Base-by-base conservation (phyloP, 92 coral and sea anemone species). In the Scolanthus callimorphus region DNA sequence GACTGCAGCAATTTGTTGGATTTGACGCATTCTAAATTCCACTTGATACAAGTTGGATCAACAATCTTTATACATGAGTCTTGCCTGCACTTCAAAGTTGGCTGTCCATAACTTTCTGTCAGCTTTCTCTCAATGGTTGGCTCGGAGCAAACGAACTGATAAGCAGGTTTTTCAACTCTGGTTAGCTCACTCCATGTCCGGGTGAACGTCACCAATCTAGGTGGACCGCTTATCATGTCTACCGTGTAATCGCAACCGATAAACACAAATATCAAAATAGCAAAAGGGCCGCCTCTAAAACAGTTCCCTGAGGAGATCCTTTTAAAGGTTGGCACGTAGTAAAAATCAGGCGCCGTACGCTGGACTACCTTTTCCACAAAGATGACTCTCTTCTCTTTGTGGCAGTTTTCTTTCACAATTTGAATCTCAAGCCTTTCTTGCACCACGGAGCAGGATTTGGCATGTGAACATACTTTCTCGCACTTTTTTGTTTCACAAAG, bases 341-440 rank as follows among this genome's bases (percentile, higher is more conserved):
- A 34, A 34, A 34, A 34, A 15, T 34, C 43, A 6, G 43, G 43
- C 52, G 11, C 70, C 30, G 4, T 41, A 17, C 23, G 31, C 45
- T n/a, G 65, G 67, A 39, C 44, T 47, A 49, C 57, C 74, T 27
- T 38, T 41, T 73, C 39, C 44, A 38, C 72, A 59, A 51, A 20
- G 60, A 2, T 20, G 49, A 20, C 52, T 65, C 51, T 69, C 82
- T 30, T 48, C 78, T 8, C 60, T 63, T 19, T 55, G 37, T 52
- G 60, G 67, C 20, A 49, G 25, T 34, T 34, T 34, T 34, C 43
- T 15, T 34, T 34, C 9, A 15, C 15, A 15, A 34, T 15, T 6
- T 34, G 6, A 6, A 34, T 34, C 43, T 6, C 43, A 6, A 34
- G 43, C 15, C 15, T 34, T 34, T 6, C 43, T 34, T 34, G 43